phyloP scores from a whole-genome alignment of 1,140 invertebrate species.

The Drosophila gunungcola region DNA sequence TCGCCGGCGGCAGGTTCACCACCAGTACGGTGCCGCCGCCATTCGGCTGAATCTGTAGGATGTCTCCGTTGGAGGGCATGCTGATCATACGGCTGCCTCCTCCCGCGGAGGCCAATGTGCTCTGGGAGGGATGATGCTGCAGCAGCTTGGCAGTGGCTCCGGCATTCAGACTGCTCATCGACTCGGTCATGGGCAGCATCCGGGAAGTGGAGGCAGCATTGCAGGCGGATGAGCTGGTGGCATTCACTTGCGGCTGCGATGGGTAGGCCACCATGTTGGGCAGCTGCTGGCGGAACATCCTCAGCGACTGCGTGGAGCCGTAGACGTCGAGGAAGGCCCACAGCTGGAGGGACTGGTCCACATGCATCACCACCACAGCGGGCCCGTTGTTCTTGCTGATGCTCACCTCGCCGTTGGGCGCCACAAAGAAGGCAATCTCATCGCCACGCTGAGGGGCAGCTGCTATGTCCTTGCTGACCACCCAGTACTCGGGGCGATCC shows the following conservation, averaged over 20 bases:
- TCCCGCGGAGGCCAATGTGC: conserved; percentile 62
- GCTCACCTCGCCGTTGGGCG: conserved; percentile 93
- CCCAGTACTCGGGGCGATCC: conserved; percentile 98
- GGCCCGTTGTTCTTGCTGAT: conserved; percentile 95
- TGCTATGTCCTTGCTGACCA: conserved; percentile 96
- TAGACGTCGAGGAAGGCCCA: conserved; percentile 99
- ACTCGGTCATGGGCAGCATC: conserved; percentile 84
- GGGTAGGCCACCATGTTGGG: conserved; percentile 82
- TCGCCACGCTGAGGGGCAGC: conserved; percentile 93
- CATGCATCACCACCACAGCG: conserved; percentile 95
- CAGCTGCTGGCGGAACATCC: conserved; percentile 86
- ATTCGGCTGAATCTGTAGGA: conserved; percentile 88
- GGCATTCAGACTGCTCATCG: conserved; percentile 85
- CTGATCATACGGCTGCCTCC: conserved; percentile 84
- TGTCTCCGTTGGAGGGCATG: conserved; percentile 85
- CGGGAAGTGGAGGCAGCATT: conserved; percentile 45
- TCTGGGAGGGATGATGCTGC: conserved; percentile 62
- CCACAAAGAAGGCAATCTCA: conserved; percentile 95
- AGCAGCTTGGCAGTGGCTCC: conserved; percentile 80
- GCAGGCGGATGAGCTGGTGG: conserved; percentile 34
- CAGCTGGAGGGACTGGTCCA: conserved; percentile 94
- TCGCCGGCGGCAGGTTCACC: conserved; percentile 90
- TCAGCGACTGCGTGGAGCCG: conserved; percentile 95
- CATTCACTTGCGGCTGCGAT: conserved; percentile 68
- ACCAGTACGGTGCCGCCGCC: conserved; percentile 90